phyloP scores from a whole-genome alignment of 2,888 invertebrate species.

The Melipona beecheii region DNA sequence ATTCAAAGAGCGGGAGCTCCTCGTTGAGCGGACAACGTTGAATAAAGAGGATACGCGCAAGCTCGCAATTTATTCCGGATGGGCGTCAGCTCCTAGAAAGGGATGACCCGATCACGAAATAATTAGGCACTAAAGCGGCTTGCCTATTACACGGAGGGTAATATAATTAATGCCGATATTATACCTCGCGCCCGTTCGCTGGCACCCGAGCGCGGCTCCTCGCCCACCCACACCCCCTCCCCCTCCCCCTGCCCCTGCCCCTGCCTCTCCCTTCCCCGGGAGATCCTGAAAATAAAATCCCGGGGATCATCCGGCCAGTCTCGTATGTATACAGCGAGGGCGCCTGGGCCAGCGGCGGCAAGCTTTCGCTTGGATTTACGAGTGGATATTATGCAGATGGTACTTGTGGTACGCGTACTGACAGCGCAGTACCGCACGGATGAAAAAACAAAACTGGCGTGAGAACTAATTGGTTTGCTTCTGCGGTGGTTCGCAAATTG shows the following conservation, averaged over 20 bases:
- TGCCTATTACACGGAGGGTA: constrained; percentile 50
- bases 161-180: constrained; percentile 72
- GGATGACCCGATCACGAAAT: constrained; percentile 54
- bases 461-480: constrained; percentile 56
- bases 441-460: constrained; percentile 37
- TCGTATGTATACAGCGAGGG: constrained; percentile 49
- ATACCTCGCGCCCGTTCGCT: constrained; percentile 51
- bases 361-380: constrained; percentile 75
- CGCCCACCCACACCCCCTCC: constrained; percentile 29
- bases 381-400: constrained; percentile 79
- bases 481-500: constrained; percentile 20
- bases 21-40: no score
- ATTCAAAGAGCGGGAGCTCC: no score
- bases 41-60: not conserved
- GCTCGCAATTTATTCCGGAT: constrained; percentile 38
- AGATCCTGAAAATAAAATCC: constrained; percentile 72
- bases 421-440: constrained; percentile 55
- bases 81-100: constrained; percentile 36
- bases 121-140: constrained; percentile 59
- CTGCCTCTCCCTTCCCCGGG: constrained; percentile 41
- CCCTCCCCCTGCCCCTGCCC: not conserved
- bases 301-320: constrained; percentile 65
- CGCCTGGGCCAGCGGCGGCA: constrained; percentile 46
- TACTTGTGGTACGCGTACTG: constrained; percentile 76
- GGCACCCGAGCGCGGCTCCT: constrained; percentile 14